Evolutionary conservation across 2,888 invertebrate species (phyloP).

Genomic region (Epirrhoe alternata): DNA sequence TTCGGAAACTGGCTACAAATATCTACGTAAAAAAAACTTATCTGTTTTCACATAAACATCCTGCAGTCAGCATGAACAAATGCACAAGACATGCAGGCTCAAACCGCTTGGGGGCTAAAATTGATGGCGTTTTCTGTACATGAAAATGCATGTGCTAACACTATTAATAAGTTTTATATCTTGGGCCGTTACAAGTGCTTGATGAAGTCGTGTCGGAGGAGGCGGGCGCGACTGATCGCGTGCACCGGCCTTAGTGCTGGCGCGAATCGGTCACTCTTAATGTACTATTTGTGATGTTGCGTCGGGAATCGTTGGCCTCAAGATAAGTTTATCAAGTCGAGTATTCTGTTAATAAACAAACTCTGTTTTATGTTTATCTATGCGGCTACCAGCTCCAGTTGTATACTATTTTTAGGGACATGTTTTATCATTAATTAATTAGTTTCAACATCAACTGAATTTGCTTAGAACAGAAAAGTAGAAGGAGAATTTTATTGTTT

Average conservation of each 20-base stretch:
- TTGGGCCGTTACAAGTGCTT: too few relatives aligned
- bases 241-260: conserved; percentile 5
- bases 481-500: neutral
- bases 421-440: too few relatives aligned
- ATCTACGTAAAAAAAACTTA: too few relatives aligned
- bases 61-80: too few relatives aligned
- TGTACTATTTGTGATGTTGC: neutral
- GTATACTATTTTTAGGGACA: too few relatives aligned
- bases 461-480: neutral
- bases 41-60: too few relatives aligned
- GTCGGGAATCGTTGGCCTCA: neutral
- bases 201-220: neutral
- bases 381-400: neutral
- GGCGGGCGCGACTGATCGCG: conserved; percentile 22
- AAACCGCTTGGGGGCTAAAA: too few relatives aligned
- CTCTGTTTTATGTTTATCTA: neutral
- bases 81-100: too few relatives aligned
- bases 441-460: too few relatives aligned
- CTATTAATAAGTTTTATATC: neutral
- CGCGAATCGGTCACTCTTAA: conserved; percentile 12
- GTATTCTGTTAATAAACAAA: neutral
- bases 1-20: too few relatives aligned
- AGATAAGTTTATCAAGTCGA: neutral
- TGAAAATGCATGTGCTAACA: neutral
- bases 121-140: neutral